Percentiles rank a stretch among this genome's conserved stretches.
Evolutionary conservation across 2,888 invertebrate species (phyloP).

Genomic region (Meteorus cinctellus): DNA sequence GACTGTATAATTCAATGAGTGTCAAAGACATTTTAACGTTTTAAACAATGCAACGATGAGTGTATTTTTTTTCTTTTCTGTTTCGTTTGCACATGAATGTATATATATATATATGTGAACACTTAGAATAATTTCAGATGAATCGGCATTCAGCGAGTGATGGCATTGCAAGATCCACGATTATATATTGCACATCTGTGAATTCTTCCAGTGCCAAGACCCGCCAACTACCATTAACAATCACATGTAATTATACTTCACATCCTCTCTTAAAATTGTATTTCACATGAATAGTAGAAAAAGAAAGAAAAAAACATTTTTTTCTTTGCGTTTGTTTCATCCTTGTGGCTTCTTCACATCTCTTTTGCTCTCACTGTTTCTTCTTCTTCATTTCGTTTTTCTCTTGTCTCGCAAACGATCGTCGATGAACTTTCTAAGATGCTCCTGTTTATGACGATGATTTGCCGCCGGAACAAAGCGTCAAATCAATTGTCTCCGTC

Average conservation of each 20-base stretch:
- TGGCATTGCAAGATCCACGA: conserved; percentile 74
- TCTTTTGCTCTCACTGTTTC: conserved; percentile 1
- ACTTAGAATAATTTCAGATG: conserved; percentile 51
- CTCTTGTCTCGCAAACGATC: neutral
- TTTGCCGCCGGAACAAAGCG: conserved; percentile 21
- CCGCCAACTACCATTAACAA: conserved; percentile 65
- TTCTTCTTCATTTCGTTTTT: neutral
- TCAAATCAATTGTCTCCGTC: conserved; percentile 25
- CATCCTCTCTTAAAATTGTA: conserved; percentile 29
- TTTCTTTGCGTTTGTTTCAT: neutral
- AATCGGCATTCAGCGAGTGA: conserved; percentile 71
- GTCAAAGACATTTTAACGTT: neutral
- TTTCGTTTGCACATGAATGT: conserved; percentile 7
- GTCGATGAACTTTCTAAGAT: conserved; percentile 4
- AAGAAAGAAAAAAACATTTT: neutral
- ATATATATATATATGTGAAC: conserved; percentile 12
- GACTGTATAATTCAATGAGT: neutral
- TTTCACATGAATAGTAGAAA: neutral
- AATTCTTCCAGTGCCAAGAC: conserved; percentile 74
- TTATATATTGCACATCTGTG: conserved; percentile 73
- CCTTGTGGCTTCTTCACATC: neutral
- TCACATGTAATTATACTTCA: conserved; percentile 24
- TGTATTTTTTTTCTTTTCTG: neutral
- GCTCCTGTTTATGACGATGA: neutral
- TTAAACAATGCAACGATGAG: neutral